These are phyloP conservation scores for Vidua chalybeata DNA, from an alignment of 2,113 vertebrate species.

Conservation along the genomic window DNA sequence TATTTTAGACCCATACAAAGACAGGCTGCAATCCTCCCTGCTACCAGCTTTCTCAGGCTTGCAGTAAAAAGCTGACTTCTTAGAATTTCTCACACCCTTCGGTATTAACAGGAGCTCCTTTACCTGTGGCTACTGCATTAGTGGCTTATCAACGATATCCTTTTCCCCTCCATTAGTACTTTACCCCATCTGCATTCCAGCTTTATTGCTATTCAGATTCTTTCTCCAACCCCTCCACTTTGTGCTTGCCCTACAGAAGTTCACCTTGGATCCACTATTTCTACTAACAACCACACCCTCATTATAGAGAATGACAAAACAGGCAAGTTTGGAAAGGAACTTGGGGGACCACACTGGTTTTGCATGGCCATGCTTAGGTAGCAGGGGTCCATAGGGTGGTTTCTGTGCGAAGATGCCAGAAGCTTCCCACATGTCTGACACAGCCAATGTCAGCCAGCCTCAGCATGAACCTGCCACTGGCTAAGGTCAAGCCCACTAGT, in stretches of 20 bases:
- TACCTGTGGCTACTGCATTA: background rate
- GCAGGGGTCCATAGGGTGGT: rapidly evolving
- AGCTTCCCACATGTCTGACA: background rate
- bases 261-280: background rate
- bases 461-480: rapidly evolving
- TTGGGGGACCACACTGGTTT: background rate
- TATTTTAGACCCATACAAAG: background rate
- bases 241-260: background rate
- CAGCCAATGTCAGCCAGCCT: background rate
- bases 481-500: background rate
- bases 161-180: background rate
- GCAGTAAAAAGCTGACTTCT: background rate
- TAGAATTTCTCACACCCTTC: background rate
- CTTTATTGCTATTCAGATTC: background rate
- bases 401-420: background rate
- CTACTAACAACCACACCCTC: background rate
- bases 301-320: rapidly evolving
- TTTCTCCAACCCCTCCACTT: background rate
- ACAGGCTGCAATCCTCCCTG: background rate
- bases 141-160: rapidly evolving
- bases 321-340: background rate
- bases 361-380: background rate
- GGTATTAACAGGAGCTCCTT: background rate
- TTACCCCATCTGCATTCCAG: background rate
- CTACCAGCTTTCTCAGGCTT: background rate